Base-by-base conservation (phyloP, 2,888 invertebrate genomes). In the Agriopis marginaria region DNA sequence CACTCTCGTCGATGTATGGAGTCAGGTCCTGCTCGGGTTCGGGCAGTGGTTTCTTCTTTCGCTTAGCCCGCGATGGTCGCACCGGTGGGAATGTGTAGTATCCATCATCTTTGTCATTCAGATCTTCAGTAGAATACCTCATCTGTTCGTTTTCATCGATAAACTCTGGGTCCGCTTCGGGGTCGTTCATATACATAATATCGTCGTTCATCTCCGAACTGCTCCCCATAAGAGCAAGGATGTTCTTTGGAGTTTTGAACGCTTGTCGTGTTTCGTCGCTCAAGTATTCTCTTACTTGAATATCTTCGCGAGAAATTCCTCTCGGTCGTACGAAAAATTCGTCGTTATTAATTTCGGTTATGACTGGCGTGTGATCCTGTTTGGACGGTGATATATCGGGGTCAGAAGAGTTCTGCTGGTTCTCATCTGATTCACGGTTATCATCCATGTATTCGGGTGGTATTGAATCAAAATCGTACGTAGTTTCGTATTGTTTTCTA, bases 281-380 rank as follows among this genome's bases (percentile, higher is more conserved):
- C 67, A 97, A 95, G 82, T 97, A 97, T 86, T 96, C 95, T 71
- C 97, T 96, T 69, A 97, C 95, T 88, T 97, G 96, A 84, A 97
- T 97, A 90, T 97, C 96, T 88, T 97, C 97, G 82, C 96, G 96
- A 75, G 97, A 97, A 82, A 97, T 96, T 72, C 97, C 97, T 85
- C 97, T 96, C 88, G 97, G 97, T 77, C 97, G 95, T 72, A 98
- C 94, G 86, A 97, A 97, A 93, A 98, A 98, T 91, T 98, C 97
- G 88, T 98, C 98, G 54, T 97, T 97, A 84, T 97, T 96, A 76
- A 98, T 97, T 92, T 98, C 97, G 90, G 98, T 98, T 81, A 98
- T 95, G 4, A 97, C 96, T 86, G 88, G 93, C 79, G 89, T 92
- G 85, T 89, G 91, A 88, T 94, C 92, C 89, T 89, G 88, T 79